A percentile compares a stretch with the other conserved stretches of the same genome.
These are phyloP conservation scores for Lepisosteus oculatus DNA, from an alignment of 2,113 vertebrate species.

Conservation along the genomic window DNA sequence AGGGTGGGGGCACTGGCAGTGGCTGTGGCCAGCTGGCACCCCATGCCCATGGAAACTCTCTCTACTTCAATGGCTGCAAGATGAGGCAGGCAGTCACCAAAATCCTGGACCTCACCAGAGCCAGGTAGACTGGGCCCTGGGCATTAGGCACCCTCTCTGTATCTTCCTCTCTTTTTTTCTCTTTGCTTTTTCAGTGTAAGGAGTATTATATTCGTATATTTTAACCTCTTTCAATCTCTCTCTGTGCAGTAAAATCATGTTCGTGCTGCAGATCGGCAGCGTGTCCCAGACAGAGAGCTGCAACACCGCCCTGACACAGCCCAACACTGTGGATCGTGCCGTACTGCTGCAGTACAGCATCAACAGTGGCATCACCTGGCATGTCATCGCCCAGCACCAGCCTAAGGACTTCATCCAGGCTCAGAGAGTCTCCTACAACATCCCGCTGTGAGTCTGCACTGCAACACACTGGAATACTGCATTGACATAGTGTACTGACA, in stretches of 20 bases:
- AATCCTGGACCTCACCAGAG: conserved; percentile 92
- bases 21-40: conserved; percentile 95
- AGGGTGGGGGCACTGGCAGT: conserved; percentile 88
- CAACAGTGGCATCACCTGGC: conserved; percentile 95
- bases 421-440: conserved; percentile 95
- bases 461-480: no score
- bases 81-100: conserved; percentile 91
- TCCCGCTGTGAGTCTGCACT: conserved; percentile 84
- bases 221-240: conserved; percentile 6
- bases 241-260: conserved; percentile 94
- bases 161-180: background rate
- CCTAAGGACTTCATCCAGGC: conserved; percentile 97
- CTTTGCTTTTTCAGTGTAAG: background rate
- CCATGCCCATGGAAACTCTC: conserved; percentile 92
- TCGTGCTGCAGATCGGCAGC: conserved; percentile 98
- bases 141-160: background rate
- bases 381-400: conserved; percentile 96
- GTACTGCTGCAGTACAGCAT: conserved; percentile 95
- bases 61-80: conserved; percentile 97
- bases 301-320: conserved; percentile 85
- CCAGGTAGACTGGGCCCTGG: conserved; percentile 76
- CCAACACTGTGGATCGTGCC: conserved; percentile 86
- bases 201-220: no score
- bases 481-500: background rate
- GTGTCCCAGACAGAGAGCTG: conserved; percentile 92